Evolutionary conservation across 2,888 invertebrate genomes (phyloP).

Genomic region (Chouioia cunea): DNA sequence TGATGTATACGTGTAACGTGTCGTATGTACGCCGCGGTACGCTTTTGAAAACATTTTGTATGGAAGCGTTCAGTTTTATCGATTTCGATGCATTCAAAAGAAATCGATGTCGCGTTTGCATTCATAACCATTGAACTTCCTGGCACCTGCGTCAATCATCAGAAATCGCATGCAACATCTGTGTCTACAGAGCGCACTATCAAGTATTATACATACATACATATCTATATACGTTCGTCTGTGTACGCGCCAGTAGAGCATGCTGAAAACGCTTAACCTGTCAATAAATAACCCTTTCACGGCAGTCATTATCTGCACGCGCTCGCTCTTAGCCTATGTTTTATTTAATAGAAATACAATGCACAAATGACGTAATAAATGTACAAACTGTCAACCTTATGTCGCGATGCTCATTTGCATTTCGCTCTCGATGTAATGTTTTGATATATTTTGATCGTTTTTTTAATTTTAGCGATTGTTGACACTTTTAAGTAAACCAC

Average conservation of each 20-base stretch:
- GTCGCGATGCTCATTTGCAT: conserved; percentile 29
- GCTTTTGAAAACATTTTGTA: conserved; percentile 4
- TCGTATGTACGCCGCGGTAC: not conserved
- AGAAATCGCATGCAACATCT: conserved; percentile 1
- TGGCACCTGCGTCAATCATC: conserved; percentile 38
- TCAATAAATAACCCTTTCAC: conserved; percentile 55
- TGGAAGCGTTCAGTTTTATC: conserved; percentile 12
- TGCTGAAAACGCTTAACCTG: conserved; percentile 22
- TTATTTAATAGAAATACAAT: conserved; percentile 53
- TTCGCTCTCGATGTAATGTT: conserved; percentile 10
- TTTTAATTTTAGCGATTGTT: too few relatives aligned
- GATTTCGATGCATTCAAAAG: conserved; percentile 18
- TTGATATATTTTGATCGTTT: conserved; percentile 20
- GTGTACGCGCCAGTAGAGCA: conserved; percentile 2
- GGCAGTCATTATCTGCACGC: conserved; percentile 58
- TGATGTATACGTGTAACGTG: not conserved
- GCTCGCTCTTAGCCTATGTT: conserved; percentile 57
- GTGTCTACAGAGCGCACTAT: conserved; percentile 5
- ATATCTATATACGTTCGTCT: too few relatives aligned
- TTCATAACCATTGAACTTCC: conserved; percentile 37
- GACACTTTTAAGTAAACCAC: too few relatives aligned
- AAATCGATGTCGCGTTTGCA: conserved; percentile 34
- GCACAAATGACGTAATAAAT: conserved; percentile 46
- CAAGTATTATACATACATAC: too few relatives aligned
- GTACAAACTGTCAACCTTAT: conserved; percentile 40